A percentile compares a stretch with the other conserved stretches of the same genome.
These are phyloP conservation scores for Tiliacea citrago DNA, from an alignment of 2,888 invertebrate species.

Conservation along the genomic window DNA sequence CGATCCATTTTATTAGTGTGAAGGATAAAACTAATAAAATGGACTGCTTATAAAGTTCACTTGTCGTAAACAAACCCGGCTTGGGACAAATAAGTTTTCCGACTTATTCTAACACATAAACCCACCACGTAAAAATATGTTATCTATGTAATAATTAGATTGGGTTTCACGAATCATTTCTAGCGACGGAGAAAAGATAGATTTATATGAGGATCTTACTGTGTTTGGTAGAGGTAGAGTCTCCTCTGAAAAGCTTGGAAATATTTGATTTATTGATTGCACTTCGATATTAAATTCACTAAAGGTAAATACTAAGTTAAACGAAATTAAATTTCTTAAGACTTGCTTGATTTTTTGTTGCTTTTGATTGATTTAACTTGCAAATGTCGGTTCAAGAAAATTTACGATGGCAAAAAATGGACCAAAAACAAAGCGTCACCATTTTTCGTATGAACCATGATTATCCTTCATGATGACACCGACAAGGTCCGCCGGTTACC, in stretches of 20 bases:
- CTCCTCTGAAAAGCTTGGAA: background rate
- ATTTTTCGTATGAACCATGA: conserved; percentile 55
- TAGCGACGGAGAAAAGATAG: background rate
- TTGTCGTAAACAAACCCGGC: conserved; percentile 33
- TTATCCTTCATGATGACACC: conserved; percentile 73
- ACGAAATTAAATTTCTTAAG: background rate
- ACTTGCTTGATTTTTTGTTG: too few species aligned
- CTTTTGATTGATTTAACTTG: background rate
- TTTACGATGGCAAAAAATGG: conserved; percentile 12
- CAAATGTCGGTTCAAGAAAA: conserved; percentile 12
- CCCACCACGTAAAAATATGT: conserved; percentile 28
- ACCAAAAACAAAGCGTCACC: conserved; percentile 23
- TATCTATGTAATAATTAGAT: conserved; percentile 23
- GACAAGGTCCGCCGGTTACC: conserved; percentile 70
- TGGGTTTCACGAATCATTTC: conserved; percentile 1
- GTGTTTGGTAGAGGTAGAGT: background rate
- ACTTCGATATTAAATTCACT: background rate
- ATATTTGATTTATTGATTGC: background rate
- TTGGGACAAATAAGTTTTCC: conserved; percentile 13
- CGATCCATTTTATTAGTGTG: conserved; percentile 28
- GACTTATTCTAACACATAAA: conserved; percentile 27
- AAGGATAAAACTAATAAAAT: conserved; percentile 24
- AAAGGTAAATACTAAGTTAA: background rate
- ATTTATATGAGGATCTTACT: background rate
- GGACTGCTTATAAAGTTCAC: conserved; percentile 30